A percentile compares a stretch with the other conserved stretches of the same genome.
phyloP scores from a whole-genome alignment of 1,140 invertebrate genomes.

The Lepidurus packardi region DNA sequence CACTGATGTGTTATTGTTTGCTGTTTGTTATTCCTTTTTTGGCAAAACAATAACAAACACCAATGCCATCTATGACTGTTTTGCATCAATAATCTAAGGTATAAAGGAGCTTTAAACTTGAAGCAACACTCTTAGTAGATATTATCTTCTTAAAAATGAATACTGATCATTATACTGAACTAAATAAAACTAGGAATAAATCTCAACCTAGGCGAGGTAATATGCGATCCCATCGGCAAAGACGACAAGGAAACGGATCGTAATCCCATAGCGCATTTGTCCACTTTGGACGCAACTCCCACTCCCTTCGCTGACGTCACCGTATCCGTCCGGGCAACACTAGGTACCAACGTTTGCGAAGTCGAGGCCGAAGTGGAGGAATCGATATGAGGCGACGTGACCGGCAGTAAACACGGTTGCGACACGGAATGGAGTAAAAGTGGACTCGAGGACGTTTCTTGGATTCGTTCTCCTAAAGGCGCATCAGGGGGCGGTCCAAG shows the following conservation, averaged over 20 bases:
- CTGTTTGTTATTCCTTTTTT: too few species aligned
- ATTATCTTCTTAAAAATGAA: background rate
- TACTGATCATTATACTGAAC: background rate
- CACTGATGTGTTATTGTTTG: too few species aligned
- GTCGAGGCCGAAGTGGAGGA: background rate
- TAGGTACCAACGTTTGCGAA: background rate
- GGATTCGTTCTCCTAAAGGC: background rate
- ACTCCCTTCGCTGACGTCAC: background rate
- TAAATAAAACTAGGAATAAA: background rate
- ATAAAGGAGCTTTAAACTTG: background rate
- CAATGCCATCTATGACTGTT: too few species aligned
- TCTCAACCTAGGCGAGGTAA: background rate
- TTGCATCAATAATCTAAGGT: too few species aligned
- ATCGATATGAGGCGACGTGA: background rate
- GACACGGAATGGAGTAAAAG: background rate
- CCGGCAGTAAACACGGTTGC: background rate
- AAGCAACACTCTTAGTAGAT: background rate
- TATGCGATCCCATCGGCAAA: background rate
- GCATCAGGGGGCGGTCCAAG: conserved; percentile 12
- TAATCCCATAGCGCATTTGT: background rate
- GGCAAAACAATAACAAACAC: too few species aligned
- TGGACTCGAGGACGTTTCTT: background rate
- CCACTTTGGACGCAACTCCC: background rate
- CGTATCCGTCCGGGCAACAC: background rate
- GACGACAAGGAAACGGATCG: background rate